Percentiles rank a stretch among this genome's conserved stretches.
Evolutionary conservation across 30 jellyfish, hydroid and myxozoan genomes (phyloP).

Genomic region (Aurelia aurita): DNA sequence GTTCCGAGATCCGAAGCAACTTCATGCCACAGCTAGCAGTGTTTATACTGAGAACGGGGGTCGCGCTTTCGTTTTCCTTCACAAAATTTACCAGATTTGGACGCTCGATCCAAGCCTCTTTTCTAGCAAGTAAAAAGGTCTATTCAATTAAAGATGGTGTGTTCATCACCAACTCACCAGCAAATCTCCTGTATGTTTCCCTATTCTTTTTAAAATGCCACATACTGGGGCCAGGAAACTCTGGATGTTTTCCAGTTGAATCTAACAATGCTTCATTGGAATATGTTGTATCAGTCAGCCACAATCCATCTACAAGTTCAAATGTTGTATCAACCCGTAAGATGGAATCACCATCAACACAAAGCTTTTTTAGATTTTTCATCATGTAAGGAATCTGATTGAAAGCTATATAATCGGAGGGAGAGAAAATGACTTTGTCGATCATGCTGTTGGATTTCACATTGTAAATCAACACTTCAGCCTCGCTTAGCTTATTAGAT

Average conservation of each 20-base stretch:
- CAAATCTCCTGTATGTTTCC: constrained; percentile 39
- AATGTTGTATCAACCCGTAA: constrained; percentile 27
- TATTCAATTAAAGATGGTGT: too few relatives aligned
- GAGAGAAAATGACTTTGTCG: too few relatives aligned
- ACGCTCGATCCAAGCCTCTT: too few relatives aligned
- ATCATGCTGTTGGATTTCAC: too few relatives aligned
- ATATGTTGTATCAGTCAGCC: constrained; percentile 32
- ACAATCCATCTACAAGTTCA: constrained; percentile 29
- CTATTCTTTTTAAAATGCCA: constrained; percentile 30
- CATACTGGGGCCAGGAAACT: constrained; percentile 56
- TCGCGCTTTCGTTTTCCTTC: too few relatives aligned
- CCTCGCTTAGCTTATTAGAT: too few relatives aligned
- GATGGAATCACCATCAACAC: constrained; percentile 22
- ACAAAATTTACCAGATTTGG: too few relatives aligned
- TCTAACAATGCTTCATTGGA: constrained; percentile 17
- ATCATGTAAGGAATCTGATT: constrained; percentile 1
- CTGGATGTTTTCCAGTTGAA: constrained; percentile 36
- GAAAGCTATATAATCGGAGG: neutral
- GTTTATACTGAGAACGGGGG: too few relatives aligned
- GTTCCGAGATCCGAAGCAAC: too few relatives aligned
- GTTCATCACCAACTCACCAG: constrained; percentile 19
- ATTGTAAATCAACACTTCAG: too few relatives aligned
- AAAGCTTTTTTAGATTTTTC: neutral
- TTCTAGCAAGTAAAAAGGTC: too few relatives aligned
- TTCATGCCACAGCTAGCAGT: too few relatives aligned